Percentiles rank a stretch among this genome's conserved stretches.
Evolutionary conservation across 1,140 invertebrate genomes (phyloP).

Genomic region (Neoseiulus cucumeris): DNA sequence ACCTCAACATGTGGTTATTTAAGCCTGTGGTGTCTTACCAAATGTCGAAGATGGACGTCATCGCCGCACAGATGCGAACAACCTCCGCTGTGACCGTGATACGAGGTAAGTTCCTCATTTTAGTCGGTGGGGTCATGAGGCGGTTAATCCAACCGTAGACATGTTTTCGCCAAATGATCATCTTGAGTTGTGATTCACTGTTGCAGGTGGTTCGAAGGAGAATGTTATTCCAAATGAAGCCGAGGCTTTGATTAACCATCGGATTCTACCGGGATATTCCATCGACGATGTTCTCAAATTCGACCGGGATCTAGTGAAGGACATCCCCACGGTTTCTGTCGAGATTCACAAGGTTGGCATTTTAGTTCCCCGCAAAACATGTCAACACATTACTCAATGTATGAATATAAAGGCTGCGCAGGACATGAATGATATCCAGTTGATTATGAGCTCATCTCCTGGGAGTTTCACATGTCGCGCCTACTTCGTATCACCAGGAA

Average conservation of each 20-base stretch:
- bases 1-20: conserved; percentile 37
- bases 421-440: too few species aligned
- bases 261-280: conserved; percentile 35
- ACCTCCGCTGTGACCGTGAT: conserved; percentile 36
- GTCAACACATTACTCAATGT: neutral
- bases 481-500: neutral
- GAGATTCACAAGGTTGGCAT: neutral
- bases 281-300: conserved; percentile 23
- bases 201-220: conserved; percentile 23
- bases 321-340: neutral
- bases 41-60: conserved; percentile 24
- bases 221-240: conserved; percentile 36
- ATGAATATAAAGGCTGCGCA: too few species aligned
- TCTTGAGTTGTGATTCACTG: neutral
- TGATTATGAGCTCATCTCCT: too few species aligned
- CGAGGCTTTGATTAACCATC: conserved; percentile 34
- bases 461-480: neutral
- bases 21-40: conserved; percentile 25
- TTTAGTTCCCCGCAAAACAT: neutral
- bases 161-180: too few species aligned
- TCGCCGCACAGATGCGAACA: conserved; percentile 31
- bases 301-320: neutral
- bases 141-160: neutral
- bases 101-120: conserved; percentile 28
- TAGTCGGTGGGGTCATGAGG: too few species aligned